Percentiles rank a stretch among this genome's conserved stretches.
Conservation (phyloP, 2,797 vertebrate species). For the Danionella dracula region DNA sequence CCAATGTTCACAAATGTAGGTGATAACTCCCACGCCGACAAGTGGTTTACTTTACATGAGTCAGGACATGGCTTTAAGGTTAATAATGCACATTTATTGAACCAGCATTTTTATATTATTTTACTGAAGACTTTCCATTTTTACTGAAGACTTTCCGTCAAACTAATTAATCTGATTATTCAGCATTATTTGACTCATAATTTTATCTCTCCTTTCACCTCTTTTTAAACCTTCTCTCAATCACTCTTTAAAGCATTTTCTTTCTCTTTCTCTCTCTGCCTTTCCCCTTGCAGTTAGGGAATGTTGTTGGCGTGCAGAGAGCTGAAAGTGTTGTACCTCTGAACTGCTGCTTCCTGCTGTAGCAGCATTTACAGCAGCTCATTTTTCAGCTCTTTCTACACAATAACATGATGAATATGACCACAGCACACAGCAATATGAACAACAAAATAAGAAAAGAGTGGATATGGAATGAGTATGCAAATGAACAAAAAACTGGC, state of each 20-base stretch:
- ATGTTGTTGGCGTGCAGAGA: constrained; percentile 5
- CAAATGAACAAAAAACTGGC: background rate
- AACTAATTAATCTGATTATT: constrained; percentile 23
- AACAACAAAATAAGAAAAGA: background rate
- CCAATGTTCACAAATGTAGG: constrained; percentile 2
- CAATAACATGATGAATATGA: constrained; percentile 4
- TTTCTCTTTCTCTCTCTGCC: background rate
- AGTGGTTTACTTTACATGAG: background rate
- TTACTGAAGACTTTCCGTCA: constrained; percentile 31
- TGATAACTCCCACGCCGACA: background rate
- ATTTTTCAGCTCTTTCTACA: constrained; percentile 47
- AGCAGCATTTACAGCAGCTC: constrained; percentile 50
- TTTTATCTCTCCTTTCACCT: constrained; percentile 9
- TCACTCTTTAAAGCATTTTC: background rate
- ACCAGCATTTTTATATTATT: too few species aligned
- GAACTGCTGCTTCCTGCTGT: constrained; percentile 36
- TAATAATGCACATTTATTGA: background rate
- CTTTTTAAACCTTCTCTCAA: background rate
- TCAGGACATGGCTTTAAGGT: constrained; percentile 7
- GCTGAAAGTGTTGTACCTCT: constrained; percentile 1
- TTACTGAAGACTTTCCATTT: too few species aligned
- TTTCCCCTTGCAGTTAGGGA: constrained; percentile 13
- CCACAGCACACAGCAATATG: background rate
- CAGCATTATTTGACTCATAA: constrained; percentile 11
- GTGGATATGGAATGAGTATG: background rate